Conservation (phyloP, 2,797 vertebrate genomes). For the Tragopan temminckii region DNA sequence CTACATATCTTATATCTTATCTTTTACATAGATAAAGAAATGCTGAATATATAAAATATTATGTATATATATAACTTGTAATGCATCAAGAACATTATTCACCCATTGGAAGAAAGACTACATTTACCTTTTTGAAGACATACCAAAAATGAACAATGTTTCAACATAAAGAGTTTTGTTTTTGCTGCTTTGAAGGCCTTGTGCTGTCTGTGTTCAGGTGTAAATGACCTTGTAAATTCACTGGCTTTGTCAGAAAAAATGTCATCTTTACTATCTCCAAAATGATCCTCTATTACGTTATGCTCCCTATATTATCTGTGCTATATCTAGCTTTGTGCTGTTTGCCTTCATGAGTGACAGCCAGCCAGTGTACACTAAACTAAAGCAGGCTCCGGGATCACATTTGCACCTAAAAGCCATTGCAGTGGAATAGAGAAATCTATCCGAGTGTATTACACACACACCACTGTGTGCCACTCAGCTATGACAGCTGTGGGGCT, state of each 20-base stretch:
- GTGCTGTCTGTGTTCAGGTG: neutral
- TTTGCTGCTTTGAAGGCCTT: neutral
- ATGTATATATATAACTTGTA: neutral
- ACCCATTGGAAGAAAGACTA: neutral
- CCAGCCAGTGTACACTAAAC: neutral
- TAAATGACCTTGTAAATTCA: neutral
- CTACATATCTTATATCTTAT: no score
- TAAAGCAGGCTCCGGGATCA: neutral
- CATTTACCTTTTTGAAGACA: neutral
- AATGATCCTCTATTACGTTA: neutral
- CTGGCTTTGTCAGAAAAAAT: neutral
- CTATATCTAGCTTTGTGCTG: neutral
- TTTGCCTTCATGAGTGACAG: neutral
- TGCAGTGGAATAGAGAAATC: slow-evolving; percentile 20
- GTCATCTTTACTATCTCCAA: neutral
- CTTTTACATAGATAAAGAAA: neutral
- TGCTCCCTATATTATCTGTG: neutral
- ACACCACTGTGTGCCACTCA: slow-evolving; percentile 32
- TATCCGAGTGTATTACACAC: neutral
- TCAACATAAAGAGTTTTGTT: neutral
- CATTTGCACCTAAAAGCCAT: neutral
- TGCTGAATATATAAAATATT: neutral
- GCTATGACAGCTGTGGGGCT: slow-evolving; percentile 6
- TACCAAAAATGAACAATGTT: neutral
- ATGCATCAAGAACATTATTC: neutral